These are phyloP conservation scores for Ciconia stormi DNA, from an alignment of 2,113 vertebrate genomes.

Conservation along the genomic window DNA sequence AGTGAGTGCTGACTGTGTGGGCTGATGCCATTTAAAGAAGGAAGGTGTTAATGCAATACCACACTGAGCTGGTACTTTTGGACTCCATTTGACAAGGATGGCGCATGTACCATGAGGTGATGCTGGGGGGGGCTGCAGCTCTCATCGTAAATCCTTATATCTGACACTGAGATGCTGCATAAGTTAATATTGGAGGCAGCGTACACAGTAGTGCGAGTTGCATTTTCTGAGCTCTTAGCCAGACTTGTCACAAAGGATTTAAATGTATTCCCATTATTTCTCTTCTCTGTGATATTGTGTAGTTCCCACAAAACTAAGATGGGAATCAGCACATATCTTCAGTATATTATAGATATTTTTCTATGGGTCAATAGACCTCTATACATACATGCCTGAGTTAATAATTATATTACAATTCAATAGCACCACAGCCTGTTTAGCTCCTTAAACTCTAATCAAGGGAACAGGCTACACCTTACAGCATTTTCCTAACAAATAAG, in stretches of 20 bases:
- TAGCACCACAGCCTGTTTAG: not conserved
- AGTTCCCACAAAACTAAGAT: not conserved
- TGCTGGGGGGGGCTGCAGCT: not conserved
- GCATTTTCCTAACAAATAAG: not conserved
- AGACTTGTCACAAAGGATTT: not conserved
- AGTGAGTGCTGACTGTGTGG: slow-evolving; percentile 3
- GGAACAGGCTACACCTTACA: not conserved
- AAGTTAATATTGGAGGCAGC: not conserved
- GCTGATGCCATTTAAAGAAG: not conserved
- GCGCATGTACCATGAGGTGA: not conserved
- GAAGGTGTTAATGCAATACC: not conserved
- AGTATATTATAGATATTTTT: not conserved
- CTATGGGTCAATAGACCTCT: not conserved
- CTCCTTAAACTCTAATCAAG: not conserved
- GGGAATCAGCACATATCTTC: not conserved
- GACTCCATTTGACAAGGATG: not conserved
- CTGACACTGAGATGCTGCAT: not conserved
- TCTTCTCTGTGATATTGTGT: not conserved
- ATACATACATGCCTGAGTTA: not conserved
- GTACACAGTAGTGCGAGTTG: not conserved
- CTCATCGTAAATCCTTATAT: not conserved
- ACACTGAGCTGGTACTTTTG: not conserved
- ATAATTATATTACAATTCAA: not conserved
- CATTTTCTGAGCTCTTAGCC: not conserved
- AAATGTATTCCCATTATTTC: not conserved